Evolutionary conservation across 2,113 vertebrate genomes (phyloP).

Genomic region (Xenopus borealis): DNA sequence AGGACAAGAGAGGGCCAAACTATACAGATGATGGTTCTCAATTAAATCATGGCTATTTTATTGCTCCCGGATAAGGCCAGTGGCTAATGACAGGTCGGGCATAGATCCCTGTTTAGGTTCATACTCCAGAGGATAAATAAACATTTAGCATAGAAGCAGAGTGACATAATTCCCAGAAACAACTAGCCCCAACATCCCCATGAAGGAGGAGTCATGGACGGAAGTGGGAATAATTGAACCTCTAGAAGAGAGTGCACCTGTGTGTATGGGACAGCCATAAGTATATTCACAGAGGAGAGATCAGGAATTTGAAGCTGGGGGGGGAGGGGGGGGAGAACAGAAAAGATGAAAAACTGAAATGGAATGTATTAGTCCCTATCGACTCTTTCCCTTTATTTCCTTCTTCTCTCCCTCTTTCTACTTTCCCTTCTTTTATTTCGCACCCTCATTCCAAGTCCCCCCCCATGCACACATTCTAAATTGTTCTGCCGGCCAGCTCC

Average conservation of each 20-base stretch:
- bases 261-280: conserved; percentile 6
- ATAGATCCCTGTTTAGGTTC: conserved; percentile 11
- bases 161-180: conserved; percentile 25
- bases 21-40: no score
- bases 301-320: not conserved
- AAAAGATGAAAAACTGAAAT: no score
- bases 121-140: conserved; percentile 34
- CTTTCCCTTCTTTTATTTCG: not conserved
- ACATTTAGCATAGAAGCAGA: conserved; percentile 38
- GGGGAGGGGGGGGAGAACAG: not conserved
- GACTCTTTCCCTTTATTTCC: no score
- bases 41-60: no score
- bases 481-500: not conserved
- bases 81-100: not conserved
- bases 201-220: not conserved
- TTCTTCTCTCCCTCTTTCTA: not conserved
- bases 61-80: no score
- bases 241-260: conserved; percentile 24
- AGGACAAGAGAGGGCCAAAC: no score
- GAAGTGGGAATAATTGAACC: not conserved
- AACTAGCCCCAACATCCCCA: conserved; percentile 4
- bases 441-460: not conserved
- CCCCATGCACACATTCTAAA: not conserved
- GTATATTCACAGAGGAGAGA: not conserved
- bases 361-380: no score